A percentile compares a stretch with the other conserved stretches of the same genome.
phyloP scores from a whole-genome alignment of 2,888 invertebrate species.

The Phlogophora meticulosa region DNA sequence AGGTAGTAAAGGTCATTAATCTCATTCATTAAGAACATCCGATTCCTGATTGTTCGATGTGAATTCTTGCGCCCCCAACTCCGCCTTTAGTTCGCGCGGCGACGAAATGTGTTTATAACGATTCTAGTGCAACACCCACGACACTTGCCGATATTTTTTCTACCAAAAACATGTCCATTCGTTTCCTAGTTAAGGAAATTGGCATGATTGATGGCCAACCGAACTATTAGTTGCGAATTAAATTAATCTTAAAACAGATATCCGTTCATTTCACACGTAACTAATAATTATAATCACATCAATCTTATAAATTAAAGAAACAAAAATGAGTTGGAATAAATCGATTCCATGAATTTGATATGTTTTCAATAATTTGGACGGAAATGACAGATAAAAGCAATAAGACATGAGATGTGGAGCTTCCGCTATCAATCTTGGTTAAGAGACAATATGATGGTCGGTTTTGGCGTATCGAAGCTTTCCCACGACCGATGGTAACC shows the following conservation, averaged over 20 bases:
- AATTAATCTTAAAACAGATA: slow-evolving; percentile 69
- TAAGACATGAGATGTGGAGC: slow-evolving; percentile 75
- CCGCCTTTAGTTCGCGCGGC: slow-evolving; percentile 85
- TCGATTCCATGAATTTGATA: slow-evolving; percentile 65
- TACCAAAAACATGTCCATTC: slow-evolving; percentile 55
- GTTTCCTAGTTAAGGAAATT: slow-evolving; percentile 82
- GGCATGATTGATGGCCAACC: slow-evolving; percentile 79
- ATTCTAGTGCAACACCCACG: slow-evolving; percentile 82
- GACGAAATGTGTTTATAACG: slow-evolving; percentile 88
- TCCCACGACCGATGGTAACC: slow-evolving; percentile 77
- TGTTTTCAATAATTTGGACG: slow-evolving; percentile 78
- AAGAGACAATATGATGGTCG: slow-evolving; percentile 78
- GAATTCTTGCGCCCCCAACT: slow-evolving; percentile 70
- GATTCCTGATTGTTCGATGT: slow-evolving; percentile 75
- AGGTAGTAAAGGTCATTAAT: slow-evolving; percentile 66
- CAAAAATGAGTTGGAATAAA: slow-evolving; percentile 56
- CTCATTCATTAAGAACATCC: slow-evolving; percentile 78
- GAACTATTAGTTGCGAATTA: slow-evolving; percentile 73
- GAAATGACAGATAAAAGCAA: slow-evolving; percentile 84
- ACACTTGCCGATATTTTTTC: slow-evolving; percentile 69
- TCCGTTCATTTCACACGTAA: slow-evolving; percentile 61
- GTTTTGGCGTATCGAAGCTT: slow-evolving; percentile 68
- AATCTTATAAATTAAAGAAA: slow-evolving; percentile 73
- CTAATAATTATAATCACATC: slow-evolving; percentile 82
- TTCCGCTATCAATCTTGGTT: slow-evolving; percentile 87